Evolutionary conservation across 2,113 vertebrate genomes (phyloP).

Genomic region (Vanacampus margaritifer): DNA sequence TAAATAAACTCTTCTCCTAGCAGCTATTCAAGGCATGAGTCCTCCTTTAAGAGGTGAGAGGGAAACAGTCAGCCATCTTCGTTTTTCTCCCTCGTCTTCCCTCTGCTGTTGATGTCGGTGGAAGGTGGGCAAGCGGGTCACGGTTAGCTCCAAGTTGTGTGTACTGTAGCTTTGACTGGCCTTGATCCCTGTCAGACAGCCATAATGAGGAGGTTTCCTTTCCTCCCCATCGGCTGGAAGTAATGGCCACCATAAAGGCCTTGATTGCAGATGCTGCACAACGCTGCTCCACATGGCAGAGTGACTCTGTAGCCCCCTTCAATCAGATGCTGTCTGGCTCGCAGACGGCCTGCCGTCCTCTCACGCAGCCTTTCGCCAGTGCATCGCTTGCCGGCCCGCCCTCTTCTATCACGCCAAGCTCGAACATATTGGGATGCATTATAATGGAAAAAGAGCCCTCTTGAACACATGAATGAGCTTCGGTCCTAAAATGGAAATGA

Average conservation of each 20-base stretch:
- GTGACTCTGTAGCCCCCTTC: conserved; percentile 32
- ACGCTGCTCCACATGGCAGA: conserved; percentile 27
- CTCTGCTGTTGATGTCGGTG: conserved; percentile 32
- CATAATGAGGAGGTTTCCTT: conserved; percentile 51
- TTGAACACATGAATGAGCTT: neutral
- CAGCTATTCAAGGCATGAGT: conserved; percentile 29
- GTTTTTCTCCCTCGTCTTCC: conserved; percentile 25
- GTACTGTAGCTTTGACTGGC: conserved; percentile 34
- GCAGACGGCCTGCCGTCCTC: conserved; percentile 16
- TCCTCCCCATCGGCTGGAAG: conserved; percentile 44
- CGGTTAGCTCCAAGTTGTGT: conserved; percentile 32
- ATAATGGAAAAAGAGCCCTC: neutral
- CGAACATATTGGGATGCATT: neutral
- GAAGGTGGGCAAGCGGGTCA: conserved; percentile 37
- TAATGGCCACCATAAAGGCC: conserved; percentile 49
- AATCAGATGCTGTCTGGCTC: conserved; percentile 40
- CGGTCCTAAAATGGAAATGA: neutral
- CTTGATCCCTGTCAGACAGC: conserved; percentile 49
- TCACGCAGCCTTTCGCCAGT: conserved; percentile 22
- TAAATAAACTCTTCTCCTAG: conserved; percentile 37
- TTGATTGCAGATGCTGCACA: conserved; percentile 54
- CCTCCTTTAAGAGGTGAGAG: conserved; percentile 29
- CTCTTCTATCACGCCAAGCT: conserved; percentile 11
- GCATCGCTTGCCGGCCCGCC: conserved; percentile 7
- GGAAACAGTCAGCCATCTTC: conserved; percentile 25